Evolutionary conservation across 1,140 invertebrate genomes (phyloP).

Genomic region (Ceratosolen fusciceps): DNA sequence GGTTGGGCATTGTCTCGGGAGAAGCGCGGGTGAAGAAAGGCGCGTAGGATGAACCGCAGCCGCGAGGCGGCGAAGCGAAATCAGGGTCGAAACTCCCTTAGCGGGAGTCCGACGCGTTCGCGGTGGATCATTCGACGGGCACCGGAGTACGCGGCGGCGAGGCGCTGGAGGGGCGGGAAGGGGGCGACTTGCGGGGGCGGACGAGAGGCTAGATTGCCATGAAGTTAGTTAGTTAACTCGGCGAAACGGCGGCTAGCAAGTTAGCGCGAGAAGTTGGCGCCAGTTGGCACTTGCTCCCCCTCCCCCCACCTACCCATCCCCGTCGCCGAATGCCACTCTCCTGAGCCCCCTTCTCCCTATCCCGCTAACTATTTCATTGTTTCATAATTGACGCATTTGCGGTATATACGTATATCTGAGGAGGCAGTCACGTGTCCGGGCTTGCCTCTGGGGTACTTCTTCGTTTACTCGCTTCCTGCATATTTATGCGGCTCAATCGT

Average conservation of each 20-base stretch:
- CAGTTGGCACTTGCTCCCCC: slow-evolving; percentile 61
- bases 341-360: no score
- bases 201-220: slow-evolving; percentile 57
- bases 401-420: background rate
- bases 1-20: background rate
- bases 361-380: slow-evolving; percentile 67
- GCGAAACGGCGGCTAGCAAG: slow-evolving; percentile 66
- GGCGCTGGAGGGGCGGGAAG: no score
- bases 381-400: slow-evolving; percentile 66
- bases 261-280: slow-evolving; percentile 63
- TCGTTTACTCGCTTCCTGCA: background rate
- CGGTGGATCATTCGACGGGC: background rate
- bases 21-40: background rate
- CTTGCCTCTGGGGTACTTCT: background rate
- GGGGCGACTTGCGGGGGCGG: slow-evolving; percentile 21
- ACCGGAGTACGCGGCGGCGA: no score
- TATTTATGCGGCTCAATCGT: background rate
- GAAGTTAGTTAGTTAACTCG: slow-evolving; percentile 67
- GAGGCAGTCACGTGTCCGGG: background rate
- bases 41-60: background rate
- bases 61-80: background rate
- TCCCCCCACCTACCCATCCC: slow-evolving; percentile 7
- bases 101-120: background rate
- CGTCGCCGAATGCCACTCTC: no score
- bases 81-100: background rate